phyloP scores from a whole-genome alignment of 2,888 invertebrate species.

The Nemotelus pantherinus region DNA sequence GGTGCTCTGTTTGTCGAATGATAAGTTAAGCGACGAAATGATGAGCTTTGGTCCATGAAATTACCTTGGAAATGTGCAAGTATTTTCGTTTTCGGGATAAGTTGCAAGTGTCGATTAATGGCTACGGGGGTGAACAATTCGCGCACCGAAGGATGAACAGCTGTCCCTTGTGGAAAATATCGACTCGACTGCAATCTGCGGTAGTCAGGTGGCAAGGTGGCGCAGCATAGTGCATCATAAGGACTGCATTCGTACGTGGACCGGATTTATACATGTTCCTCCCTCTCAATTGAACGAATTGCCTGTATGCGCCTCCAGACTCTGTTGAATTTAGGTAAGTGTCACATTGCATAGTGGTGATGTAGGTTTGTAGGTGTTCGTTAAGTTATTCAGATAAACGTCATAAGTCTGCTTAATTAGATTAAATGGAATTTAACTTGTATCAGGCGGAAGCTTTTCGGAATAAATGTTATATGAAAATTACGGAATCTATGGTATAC shows the following conservation, averaged over 20 bases:
- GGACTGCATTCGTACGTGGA: conserved; percentile 33
- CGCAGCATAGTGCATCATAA: conserved; percentile 23
- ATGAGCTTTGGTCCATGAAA: too few relatives aligned
- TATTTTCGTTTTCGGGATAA: too few relatives aligned
- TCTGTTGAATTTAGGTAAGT: conserved; percentile 32
- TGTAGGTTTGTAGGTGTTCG: too few relatives aligned
- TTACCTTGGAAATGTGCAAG: too few relatives aligned
- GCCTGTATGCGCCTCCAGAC: background rate
- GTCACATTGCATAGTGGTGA: background rate
- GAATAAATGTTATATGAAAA: too few relatives aligned
- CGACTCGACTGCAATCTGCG: conserved; percentile 9
- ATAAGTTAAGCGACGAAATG: too few relatives aligned
- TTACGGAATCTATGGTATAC: too few relatives aligned
- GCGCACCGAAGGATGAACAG: conserved; percentile 18
- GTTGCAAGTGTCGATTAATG: too few relatives aligned
- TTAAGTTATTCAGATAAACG: too few relatives aligned
- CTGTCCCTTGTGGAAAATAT: background rate
- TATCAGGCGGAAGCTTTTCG: too few relatives aligned
- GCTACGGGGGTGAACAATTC: background rate
- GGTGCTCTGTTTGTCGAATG: background rate
- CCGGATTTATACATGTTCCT: conserved; percentile 2
- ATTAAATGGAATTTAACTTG: too few relatives aligned
- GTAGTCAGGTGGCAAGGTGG: conserved; percentile 8
- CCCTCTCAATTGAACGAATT: conserved; percentile 1
- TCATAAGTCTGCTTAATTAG: too few relatives aligned